Conservation (phyloP, 2,888 invertebrate species). For the Eupithecia abbreviata region DNA sequence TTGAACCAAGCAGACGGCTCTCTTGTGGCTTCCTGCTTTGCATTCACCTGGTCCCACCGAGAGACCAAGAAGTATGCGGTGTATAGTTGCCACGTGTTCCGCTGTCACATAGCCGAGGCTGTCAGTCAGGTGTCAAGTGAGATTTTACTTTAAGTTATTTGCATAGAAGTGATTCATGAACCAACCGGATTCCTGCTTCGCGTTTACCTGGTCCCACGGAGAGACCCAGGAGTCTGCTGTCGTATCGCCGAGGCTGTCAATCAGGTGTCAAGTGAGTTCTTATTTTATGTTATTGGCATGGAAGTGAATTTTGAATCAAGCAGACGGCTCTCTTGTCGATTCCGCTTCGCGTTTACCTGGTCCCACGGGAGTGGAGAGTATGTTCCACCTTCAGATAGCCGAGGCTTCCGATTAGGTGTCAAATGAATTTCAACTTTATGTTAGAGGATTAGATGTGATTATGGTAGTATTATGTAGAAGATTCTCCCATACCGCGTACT, state of each 20-base stretch:
- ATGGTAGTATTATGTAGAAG: too few species aligned
- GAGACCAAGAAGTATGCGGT: conserved; percentile 94
- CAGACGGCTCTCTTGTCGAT: conserved; percentile 90
- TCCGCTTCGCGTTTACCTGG: conserved; percentile 99
- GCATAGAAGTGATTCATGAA: background rate
- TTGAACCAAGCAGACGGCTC: conserved; percentile 89
- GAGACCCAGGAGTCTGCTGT: conserved; percentile 95
- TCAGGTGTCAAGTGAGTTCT: conserved; percentile 84
- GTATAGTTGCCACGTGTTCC: conserved; percentile 98
- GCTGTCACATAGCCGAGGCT: conserved; percentile 97
- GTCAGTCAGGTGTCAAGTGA: conserved; percentile 89
- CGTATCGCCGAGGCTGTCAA: conserved; percentile 96
- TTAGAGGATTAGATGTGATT: background rate
- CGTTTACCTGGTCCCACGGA: conserved; percentile 98
- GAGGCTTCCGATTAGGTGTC: conserved; percentile 91
- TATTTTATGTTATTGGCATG: background rate
- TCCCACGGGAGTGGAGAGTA: conserved; percentile 99
- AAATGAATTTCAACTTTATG: conserved; percentile 12
- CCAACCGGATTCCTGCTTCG: conserved; percentile 89
- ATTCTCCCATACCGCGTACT: too few species aligned
- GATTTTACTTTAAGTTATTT: background rate
- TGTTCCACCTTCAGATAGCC: conserved; percentile 86
- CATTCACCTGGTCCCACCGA: conserved; percentile 98
- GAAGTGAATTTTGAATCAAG: conserved; percentile 95
- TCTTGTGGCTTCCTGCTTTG: conserved; percentile 96